A percentile compares a stretch with the other conserved stretches of the same genome.
Evolutionary conservation across 92 coral and sea anemone genomes (phyloP).

Genomic region (Bergia sp.): DNA sequence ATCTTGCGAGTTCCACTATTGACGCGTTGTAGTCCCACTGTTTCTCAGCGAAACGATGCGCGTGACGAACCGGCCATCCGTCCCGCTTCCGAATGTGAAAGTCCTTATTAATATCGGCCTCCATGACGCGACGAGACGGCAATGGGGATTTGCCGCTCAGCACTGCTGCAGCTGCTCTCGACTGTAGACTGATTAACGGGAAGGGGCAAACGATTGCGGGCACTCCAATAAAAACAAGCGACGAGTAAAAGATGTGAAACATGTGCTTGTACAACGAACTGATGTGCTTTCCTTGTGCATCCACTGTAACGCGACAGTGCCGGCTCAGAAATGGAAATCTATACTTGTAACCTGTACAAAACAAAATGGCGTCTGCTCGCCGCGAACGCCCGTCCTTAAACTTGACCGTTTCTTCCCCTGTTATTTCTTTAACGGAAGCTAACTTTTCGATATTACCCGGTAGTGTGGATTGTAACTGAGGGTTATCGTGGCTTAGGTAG

Average conservation of each 20-base stretch:
- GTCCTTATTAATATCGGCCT: slow-evolving; percentile 67
- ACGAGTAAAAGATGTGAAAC: slow-evolving; percentile 68
- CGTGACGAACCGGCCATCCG: slow-evolving; percentile 65
- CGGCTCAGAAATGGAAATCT: slow-evolving; percentile 78
- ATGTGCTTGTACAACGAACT: slow-evolving; percentile 80
- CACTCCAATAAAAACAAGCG: slow-evolving; percentile 80
- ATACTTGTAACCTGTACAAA: slow-evolving; percentile 87
- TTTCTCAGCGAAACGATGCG: slow-evolving; percentile 67
- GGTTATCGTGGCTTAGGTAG: slow-evolving; percentile 71
- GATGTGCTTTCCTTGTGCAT: slow-evolving; percentile 57
- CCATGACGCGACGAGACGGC: slow-evolving; percentile 77
- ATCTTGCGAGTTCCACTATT: slow-evolving; percentile 71
- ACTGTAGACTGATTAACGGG: slow-evolving; percentile 82
- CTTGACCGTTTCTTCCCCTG: slow-evolving; percentile 57
- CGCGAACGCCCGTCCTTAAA: slow-evolving; percentile 60
- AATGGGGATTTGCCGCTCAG: slow-evolving; percentile 60
- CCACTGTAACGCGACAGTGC: slow-evolving; percentile 64
- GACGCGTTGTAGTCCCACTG: slow-evolving; percentile 71
- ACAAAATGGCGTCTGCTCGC: slow-evolving; percentile 70
- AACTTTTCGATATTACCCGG: slow-evolving; percentile 72
- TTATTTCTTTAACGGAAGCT: slow-evolving; percentile 53
- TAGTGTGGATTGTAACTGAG: slow-evolving; percentile 41
- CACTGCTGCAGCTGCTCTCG: slow-evolving; percentile 64
- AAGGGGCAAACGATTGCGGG: slow-evolving; percentile 72
- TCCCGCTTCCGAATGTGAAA: slow-evolving; percentile 56